Conservation (phyloP, 1,140 invertebrate genomes). For the Monomorium pharaonis region DNA sequence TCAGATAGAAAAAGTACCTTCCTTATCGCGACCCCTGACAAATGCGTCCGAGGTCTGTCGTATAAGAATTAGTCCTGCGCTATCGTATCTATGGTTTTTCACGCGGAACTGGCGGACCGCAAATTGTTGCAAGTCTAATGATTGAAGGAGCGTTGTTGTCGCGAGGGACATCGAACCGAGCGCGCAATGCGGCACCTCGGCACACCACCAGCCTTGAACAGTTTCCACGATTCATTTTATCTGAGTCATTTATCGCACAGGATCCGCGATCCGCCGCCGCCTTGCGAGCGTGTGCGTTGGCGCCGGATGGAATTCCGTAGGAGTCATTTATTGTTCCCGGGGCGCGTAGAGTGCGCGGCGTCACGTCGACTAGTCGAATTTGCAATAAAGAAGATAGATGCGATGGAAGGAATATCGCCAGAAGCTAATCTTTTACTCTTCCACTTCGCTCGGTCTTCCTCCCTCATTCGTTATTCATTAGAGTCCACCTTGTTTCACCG, state of each 20-base stretch:
- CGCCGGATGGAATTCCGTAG: constrained; percentile 67
- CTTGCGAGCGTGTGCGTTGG: constrained; percentile 21
- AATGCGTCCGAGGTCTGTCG: neutral
- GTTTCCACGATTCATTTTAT: constrained; percentile 51
- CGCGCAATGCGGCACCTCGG: constrained; percentile 27
- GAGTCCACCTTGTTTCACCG: constrained; percentile 53
- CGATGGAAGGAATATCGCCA: constrained; percentile 60
- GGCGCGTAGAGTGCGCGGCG: constrained; percentile 35
- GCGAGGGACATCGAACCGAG: neutral
- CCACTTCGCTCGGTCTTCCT: constrained; percentile 53
- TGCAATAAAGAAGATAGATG: constrained; percentile 75
- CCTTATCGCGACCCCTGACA: neutral
- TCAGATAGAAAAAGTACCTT: neutral
- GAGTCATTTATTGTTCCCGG: constrained; percentile 67
- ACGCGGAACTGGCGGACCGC: neutral
- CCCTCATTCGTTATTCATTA: constrained; percentile 72
- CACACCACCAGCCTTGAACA: constrained; percentile 16
- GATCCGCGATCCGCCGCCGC: constrained; percentile 6
- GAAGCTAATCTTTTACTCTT: constrained; percentile 68
- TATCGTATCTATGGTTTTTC: neutral
- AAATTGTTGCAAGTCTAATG: neutral
- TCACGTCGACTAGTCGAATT: constrained; percentile 73
- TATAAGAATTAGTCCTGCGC: neutral
- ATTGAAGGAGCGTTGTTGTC: neutral
- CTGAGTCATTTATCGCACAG: constrained; percentile 65